Base-by-base conservation (phyloP, 1,140 invertebrate genomes). In the Coelopa frigida region DNA sequence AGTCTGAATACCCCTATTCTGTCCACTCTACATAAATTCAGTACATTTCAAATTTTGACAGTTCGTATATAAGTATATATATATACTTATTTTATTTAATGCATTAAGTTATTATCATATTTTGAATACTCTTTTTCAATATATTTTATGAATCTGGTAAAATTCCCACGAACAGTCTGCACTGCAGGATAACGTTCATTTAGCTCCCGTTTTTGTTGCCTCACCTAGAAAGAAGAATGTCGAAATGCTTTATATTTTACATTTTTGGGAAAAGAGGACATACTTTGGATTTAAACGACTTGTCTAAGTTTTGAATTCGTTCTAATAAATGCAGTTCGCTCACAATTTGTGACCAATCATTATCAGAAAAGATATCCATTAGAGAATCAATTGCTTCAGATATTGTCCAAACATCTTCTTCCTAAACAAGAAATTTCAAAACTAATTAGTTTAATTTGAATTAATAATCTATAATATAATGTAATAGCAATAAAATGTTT, bases 331-430 rank as follows among this genome's bases (percentile, higher is more conserved):
- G 71, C 14, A 85, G 72, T 60, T 83, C 76, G 32, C 68, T 62
- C 1, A 82, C 78, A 47, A 85, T 69, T 22, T 59, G 49, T 61
- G 87, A 80, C 37, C 81, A 80, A 53, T 84, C 78, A 60, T 89
- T 85, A 63, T 87, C 84, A 3, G 81, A 76, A 68, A 83, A 88
- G 31, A 88, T 74, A 64, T 89, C 86, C 68, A 88, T 82, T 38
- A 87, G 56, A 11, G 79, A 77, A 61, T 88, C 85, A 12, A 88
- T 61, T 14, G 81, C 75, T 70, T 89, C 86, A 20, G 85, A 82
- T 11, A 80, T 68, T 0, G 85, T 75, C 79, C 82, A 84, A 4
- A 83, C 73, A 51, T 82, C 77, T 8, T 58, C 38, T 32, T 65
- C 61, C 20, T 51, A 33, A 41, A 32, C 22, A 36, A 42, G 2